Evolutionary conservation across 2,797 vertebrate species (phyloP).

Genomic region (Thaleichthys pacificus): DNA sequence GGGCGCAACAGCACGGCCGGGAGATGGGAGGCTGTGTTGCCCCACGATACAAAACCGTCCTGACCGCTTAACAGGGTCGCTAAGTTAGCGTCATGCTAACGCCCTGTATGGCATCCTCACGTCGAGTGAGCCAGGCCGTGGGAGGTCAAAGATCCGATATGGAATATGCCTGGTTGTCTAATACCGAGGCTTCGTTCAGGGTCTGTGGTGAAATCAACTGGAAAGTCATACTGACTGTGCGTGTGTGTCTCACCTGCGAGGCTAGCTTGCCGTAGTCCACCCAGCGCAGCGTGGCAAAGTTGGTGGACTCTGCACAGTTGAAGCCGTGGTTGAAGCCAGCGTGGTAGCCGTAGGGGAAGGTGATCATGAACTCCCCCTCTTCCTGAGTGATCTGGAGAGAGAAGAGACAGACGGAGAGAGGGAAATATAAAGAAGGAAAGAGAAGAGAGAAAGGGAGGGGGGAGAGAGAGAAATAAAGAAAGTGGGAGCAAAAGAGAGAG

Average conservation of each 20-base stretch:
- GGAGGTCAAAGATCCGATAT: no score
- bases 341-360: slow-evolving; percentile 96
- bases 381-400: slow-evolving; percentile 90
- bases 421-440: background rate
- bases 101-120: background rate
- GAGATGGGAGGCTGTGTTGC: no score
- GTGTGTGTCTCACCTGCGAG: slow-evolving; percentile 78
- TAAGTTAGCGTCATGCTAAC: background rate
- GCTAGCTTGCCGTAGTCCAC: slow-evolving; percentile 98
- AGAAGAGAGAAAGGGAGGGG: no score
- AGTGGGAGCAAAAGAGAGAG: no score
- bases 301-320: slow-evolving; percentile 98
- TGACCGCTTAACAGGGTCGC: no score
- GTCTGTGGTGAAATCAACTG: no score
- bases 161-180: no score
- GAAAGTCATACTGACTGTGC: no score
- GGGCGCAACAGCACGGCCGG: no score
- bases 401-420: background rate
- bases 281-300: slow-evolving; percentile 96
- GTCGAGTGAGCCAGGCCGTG: background rate
- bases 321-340: slow-evolving; percentile 98
- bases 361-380: slow-evolving; percentile 97
- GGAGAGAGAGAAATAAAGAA: no score
- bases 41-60: no score
- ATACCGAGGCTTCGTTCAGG: no score